Evolutionary conservation across 2,113 vertebrate species (phyloP).

Genomic region (Trachemys scripta): DNA sequence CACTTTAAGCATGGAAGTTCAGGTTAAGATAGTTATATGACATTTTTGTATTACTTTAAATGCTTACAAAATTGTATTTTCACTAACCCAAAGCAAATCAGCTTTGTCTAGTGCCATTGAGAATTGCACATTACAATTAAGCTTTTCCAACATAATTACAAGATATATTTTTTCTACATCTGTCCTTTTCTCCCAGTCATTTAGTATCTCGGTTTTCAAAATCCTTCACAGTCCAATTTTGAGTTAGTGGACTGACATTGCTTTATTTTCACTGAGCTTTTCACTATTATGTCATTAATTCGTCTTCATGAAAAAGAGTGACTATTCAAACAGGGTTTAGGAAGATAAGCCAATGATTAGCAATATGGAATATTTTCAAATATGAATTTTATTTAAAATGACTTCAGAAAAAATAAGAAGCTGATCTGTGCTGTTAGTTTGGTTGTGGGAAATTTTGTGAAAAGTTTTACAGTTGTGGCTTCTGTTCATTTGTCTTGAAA

Average conservation of each 20-base stretch:
- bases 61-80: background rate
- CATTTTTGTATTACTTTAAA: background rate
- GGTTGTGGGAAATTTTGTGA: background rate
- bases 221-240: background rate
- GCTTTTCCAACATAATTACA: fast-evolving
- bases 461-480: background rate
- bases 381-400: background rate
- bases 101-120: fast-evolving
- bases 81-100: background rate
- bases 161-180: fast-evolving
- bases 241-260: background rate
- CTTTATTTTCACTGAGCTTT: background rate
- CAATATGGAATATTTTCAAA: background rate
- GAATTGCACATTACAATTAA: background rate
- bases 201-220: background rate
- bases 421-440: background rate
- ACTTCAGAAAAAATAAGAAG: background rate
- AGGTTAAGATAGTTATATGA: background rate
- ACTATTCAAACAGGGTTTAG: background rate
- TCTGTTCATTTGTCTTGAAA: background rate
- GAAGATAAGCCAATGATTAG: background rate
- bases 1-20: background rate
- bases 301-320: fast-evolving
- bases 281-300: background rate
- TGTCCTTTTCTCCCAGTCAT: fast-evolving